Evolutionary conservation across 1,140 invertebrate genomes (phyloP).

Genomic region (Lordiphosa mommai): DNA sequence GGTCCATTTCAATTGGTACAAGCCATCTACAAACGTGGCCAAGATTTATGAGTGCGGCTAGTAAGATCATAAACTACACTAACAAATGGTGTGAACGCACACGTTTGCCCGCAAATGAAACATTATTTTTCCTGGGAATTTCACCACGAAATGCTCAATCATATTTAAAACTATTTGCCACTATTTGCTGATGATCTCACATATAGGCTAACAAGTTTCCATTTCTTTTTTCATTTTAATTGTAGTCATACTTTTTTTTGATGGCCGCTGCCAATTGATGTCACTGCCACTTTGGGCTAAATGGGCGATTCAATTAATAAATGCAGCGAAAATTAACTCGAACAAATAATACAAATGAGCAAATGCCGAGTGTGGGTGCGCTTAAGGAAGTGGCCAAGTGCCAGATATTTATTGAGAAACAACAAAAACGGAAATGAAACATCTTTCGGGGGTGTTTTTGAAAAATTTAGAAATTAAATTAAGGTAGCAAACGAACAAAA

Average conservation of each 20-base stretch:
- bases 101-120: too few relatives aligned
- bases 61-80: background rate
- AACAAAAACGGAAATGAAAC: slow-evolving; percentile 13
- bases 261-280: slow-evolving; percentile 21
- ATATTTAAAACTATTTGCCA: too few relatives aligned
- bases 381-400: too few relatives aligned
- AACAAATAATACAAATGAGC: too few relatives aligned
- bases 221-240: too few relatives aligned
- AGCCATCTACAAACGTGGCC: slow-evolving; percentile 22
- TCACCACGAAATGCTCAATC: too few relatives aligned
- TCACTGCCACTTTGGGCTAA: slow-evolving; percentile 37
- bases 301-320: slow-evolving; percentile 21
- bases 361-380: background rate
- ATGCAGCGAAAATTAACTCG: slow-evolving; percentile 16
- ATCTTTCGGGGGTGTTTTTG: background rate
- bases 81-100: background rate
- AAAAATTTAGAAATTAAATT: slow-evolving; percentile 4
- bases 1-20: slow-evolving; percentile 59
- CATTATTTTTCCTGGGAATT: too few relatives aligned
- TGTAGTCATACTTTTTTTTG: too few relatives aligned
- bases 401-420: too few relatives aligned
- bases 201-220: too few relatives aligned
- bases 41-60: slow-evolving; percentile 8
- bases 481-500: too few relatives aligned
- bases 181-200: too few relatives aligned